Base-by-base conservation (phyloP, 2,888 invertebrate genomes). In the Phaedon cochleariae region DNA sequence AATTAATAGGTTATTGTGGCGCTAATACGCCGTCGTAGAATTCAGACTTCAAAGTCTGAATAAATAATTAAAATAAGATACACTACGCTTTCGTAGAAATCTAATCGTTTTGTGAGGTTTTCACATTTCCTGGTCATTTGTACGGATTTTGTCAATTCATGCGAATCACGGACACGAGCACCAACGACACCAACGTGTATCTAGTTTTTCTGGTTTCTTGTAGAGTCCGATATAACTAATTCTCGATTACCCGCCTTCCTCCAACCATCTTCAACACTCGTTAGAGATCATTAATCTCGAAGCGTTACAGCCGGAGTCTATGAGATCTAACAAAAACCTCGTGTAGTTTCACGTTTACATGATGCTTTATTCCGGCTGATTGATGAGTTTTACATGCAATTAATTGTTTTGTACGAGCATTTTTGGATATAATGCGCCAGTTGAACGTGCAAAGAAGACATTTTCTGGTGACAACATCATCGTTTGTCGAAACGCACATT, bases 221-320 rank as follows among this genome's bases (percentile, higher is more conserved):
- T 34, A 5, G 31, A n/a, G 15, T 41, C 41, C 6, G 41, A 41
- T 15, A n/a, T 6, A 1, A 15, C 15, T 15, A n/a, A 41, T 41
- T 41, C 41, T 12, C 41, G 12, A 41, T 1, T 41, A 4, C 46
- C 15, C 21, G 26, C 6, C 18, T 57, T 57, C 26, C 57, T 57
- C 22, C 18, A 21, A 57, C 21, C 17, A 15, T 45, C 57, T 57
- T 45, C 18, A 21, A 57, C 21, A 22, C 26, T 46, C 57, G 45
- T 57, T 60, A 29, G 18, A 60, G 41, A 60, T 52, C 60, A 60
- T 60, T 45, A 60, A 60, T 60, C 60, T 45, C 20, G 26, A 60
- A 52, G 18, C 41, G 60, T 60, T 46, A 26, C 45, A 41, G 18
- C 52, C 26, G 52, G 52, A 60, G 52, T 60, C 26, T 52, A 17